Conservation (phyloP, 2,888 invertebrate genomes). For the Noctua janthe region DNA sequence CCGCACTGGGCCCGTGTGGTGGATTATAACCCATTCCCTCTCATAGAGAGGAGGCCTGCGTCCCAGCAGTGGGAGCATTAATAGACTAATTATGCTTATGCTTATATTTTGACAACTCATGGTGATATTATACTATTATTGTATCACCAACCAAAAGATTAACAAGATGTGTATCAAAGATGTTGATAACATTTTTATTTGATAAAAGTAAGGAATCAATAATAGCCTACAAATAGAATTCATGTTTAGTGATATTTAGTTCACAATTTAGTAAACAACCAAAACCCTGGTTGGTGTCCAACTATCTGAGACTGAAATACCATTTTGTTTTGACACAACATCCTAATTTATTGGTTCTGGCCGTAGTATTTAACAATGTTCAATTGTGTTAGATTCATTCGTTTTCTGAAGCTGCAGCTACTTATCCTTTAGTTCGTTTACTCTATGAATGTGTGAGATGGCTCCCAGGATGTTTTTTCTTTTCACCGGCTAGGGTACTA, state of each 20-base stretch:
- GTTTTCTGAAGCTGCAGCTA: background rate
- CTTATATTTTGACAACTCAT: background rate
- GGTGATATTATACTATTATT: background rate
- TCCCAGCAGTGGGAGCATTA: too few species aligned
- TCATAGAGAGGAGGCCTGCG: too few species aligned
- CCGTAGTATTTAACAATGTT: background rate
- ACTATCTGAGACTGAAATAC: background rate
- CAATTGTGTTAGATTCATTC: background rate
- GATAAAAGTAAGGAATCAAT: background rate
- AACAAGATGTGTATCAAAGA: background rate
- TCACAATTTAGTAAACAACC: background rate
- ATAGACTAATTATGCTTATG: too few species aligned
- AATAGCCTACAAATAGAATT: background rate
- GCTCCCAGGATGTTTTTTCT: background rate
- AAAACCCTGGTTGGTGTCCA: background rate
- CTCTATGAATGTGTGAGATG: background rate
- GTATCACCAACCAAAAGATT: background rate
- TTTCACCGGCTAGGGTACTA: background rate
- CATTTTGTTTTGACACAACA: conserved; percentile 15
- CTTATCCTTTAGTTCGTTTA: background rate
- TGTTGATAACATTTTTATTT: background rate
- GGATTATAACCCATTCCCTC: too few species aligned
- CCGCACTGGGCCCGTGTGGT: too few species aligned
- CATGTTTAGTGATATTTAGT: background rate
- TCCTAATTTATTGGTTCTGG: background rate